Base-by-base conservation (phyloP, 1,140 invertebrate genomes). In the Caenorhabditis brenneri region DNA sequence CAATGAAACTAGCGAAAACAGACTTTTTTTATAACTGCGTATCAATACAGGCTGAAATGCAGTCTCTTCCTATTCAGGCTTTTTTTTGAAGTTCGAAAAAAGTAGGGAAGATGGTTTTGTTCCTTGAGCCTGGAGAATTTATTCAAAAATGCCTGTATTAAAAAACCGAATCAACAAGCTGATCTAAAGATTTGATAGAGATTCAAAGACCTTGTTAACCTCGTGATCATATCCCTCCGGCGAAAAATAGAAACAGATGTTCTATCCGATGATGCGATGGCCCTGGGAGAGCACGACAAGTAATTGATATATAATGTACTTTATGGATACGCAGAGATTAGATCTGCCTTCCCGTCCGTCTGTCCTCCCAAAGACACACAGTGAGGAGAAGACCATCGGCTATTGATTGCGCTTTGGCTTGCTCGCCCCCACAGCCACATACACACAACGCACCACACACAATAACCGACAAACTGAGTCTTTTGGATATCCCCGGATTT, bases 381-480 rank as follows among this genome's bases (percentile, higher is more conserved):
- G 65, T 9, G 65, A 74, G 65, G 65, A 74, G 65, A 74, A 74
- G 65, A 74, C 65, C 65, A 74, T 74, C 65, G 65, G 65, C 65
- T 74, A 74, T 74, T 74, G 65, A 74, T 74, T 74, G 65, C 65
- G 65, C 65, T 74, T 74, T 74, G 65, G n/a, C 65, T 74, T 74
- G 65, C 65, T 74, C 65, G 65, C 65, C 65, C 65, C 33, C 65
- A 42, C 60, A 65, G n/a, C n/a, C n/a, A n/a, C n/a, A n/a, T n/a
- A n/a, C 60, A 65, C 19, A 74, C n/a, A 74, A 10, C 1, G 31
- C 12, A 19, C 12, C 31, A 36, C 19, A 65, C 29, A 16, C 36
- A 55, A 27, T 6, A 27, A 10, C 19, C 24, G 10, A 22, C 10
- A 27, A 0, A 27, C 15, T n/a, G 53, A 3, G 22, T 22, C 22